Percentiles rank a stretch among this genome's conserved stretches.
Evolutionary conservation across 2,888 invertebrate species (phyloP).

Genomic region (Leuctra nigra): DNA sequence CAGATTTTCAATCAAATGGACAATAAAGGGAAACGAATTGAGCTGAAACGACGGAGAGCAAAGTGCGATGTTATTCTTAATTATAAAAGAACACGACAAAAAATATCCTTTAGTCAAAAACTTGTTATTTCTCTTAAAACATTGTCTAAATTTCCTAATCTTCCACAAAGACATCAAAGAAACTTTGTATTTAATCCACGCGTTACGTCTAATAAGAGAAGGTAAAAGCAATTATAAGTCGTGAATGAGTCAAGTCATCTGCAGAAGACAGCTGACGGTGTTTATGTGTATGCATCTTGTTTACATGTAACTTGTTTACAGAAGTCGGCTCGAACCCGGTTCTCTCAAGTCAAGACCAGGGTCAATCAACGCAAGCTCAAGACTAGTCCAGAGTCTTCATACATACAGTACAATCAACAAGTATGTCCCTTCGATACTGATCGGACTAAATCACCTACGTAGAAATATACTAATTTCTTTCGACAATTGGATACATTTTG

Average conservation of each 20-base stretch:
- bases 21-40: slow-evolving; percentile 13
- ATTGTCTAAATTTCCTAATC: slow-evolving; percentile 15
- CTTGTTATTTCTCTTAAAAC: slow-evolving; percentile 16
- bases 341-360: neutral
- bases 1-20: neutral
- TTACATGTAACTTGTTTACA: neutral
- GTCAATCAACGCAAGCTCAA: no score
- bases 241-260: neutral
- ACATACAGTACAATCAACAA: no score
- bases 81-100: slow-evolving; percentile 15
- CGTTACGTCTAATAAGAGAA: neutral
- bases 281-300: neutral
- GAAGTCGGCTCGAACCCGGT: neutral
- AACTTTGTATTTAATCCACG: neutral
- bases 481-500: no score
- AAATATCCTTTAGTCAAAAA: slow-evolving; percentile 2
- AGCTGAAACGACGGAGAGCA: slow-evolving; percentile 2
- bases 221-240: neutral
- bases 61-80: slow-evolving; percentile 14
- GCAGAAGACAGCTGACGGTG: no score
- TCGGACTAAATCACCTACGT: no score
- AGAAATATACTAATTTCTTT: no score
- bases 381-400: no score
- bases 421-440: no score
- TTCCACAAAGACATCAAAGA: no score